These are phyloP conservation scores for Halichoerus grypus DNA, from an alignment of 2,113 vertebrate genomes.

Conservation along the genomic window DNA sequence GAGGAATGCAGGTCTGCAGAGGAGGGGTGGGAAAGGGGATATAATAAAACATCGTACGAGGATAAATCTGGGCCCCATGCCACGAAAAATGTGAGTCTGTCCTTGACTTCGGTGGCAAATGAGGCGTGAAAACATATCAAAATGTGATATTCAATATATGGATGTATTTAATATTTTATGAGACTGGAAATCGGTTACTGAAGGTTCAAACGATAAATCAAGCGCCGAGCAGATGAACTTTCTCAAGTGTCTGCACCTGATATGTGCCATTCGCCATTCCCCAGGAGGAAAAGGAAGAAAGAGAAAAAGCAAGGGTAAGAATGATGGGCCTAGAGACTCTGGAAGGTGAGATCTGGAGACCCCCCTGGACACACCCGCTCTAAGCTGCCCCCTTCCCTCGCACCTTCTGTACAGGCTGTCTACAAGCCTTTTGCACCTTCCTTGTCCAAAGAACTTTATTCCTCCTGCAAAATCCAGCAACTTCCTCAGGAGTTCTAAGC, in stretches of 20 bases:
- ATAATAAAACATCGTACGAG: slow-evolving; percentile 64
- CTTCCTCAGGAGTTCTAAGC: neutral
- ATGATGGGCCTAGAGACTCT: neutral
- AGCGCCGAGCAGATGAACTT: slow-evolving; percentile 65
- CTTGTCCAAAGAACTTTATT: neutral
- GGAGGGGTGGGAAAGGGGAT: neutral
- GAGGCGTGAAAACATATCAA: slow-evolving; percentile 89
- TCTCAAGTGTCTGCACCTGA: slow-evolving; percentile 58
- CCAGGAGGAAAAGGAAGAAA: neutral
- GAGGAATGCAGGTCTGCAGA: neutral
- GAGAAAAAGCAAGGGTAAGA: too few relatives aligned
- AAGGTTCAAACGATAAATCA: slow-evolving; percentile 86
- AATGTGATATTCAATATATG: slow-evolving; percentile 88
- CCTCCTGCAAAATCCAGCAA: neutral
- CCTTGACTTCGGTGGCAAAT: slow-evolving; percentile 88
- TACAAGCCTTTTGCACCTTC: neutral
- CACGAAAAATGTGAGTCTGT: slow-evolving; percentile 87
- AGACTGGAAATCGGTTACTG: slow-evolving; percentile 82
- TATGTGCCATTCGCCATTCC: neutral
- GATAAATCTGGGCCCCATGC: slow-evolving; percentile 85
- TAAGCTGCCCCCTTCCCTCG: accelerated
- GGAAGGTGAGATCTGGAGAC: neutral
- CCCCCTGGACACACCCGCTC: too few relatives aligned
- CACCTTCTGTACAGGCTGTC: neutral
- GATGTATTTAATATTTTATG: slow-evolving; percentile 88